Evolutionary conservation across 2,113 vertebrate genomes (phyloP).

Genomic region (Polyodon spathula): DNA sequence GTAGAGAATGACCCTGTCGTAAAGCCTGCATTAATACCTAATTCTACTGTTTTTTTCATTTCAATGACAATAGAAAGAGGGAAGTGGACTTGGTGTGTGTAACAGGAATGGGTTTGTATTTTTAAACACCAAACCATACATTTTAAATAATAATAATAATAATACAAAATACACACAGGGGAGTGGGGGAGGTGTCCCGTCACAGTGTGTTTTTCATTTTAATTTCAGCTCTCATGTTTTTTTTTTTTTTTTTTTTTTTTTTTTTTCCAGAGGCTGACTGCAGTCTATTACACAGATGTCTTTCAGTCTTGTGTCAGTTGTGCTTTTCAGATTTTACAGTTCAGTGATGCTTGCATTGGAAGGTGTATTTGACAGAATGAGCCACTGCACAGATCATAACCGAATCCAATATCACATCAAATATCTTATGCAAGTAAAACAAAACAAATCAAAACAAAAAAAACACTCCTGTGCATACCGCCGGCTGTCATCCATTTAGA

Average conservation of each 20-base stretch:
- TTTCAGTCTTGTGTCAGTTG: conserved; percentile 62
- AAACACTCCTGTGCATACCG: not conserved
- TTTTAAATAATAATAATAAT: no score
- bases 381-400: conserved; percentile 41
- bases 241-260: conserved; percentile 38
- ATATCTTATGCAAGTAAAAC: conserved; percentile 32
- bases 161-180: no score
- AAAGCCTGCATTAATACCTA: no score
- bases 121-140: no score
- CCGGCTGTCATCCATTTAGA: no score
- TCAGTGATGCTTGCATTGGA: conserved; percentile 52
- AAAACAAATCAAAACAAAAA: conserved; percentile 22
- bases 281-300: conserved; percentile 66
- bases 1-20: no score
- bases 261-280: conserved; percentile 51
- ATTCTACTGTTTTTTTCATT: no score
- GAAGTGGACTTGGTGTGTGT: no score
- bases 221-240: not conserved
- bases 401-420: conserved; percentile 40
- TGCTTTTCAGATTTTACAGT: conserved; percentile 57
- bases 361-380: conserved; percentile 41
- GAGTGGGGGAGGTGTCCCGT: no score
- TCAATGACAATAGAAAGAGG: no score
- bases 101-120: no score
- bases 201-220: no score